These are phyloP conservation scores for Lepidotrigona ventralis DNA, from an alignment of 1,140 invertebrate genomes.

Conservation along the genomic window DNA sequence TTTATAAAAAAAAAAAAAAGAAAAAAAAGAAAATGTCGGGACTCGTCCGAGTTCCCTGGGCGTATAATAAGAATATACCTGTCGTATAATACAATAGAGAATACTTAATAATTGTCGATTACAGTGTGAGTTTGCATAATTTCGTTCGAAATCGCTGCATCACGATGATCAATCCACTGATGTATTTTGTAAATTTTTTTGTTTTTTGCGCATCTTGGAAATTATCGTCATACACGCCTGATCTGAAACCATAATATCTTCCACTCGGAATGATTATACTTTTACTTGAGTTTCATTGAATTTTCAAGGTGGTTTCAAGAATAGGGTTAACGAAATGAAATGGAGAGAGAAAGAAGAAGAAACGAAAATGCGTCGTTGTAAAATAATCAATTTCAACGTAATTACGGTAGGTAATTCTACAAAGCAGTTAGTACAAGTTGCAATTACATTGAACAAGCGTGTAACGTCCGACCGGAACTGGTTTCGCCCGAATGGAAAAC, in stretches of 20 bases:
- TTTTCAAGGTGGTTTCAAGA: too few species aligned
- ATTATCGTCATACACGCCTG: not conserved
- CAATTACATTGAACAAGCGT: slow-evolving; percentile 59
- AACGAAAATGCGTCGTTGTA: not conserved
- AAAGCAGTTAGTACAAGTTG: not conserved
- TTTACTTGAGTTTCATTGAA: too few species aligned
- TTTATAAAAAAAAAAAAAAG: too few species aligned
- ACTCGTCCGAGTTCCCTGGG: not conserved
- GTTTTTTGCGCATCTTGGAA: too few species aligned
- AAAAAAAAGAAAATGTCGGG: too few species aligned
- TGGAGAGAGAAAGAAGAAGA: too few species aligned
- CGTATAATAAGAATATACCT: not conserved
- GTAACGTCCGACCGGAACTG: slow-evolving; percentile 56
- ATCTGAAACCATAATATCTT: too few species aligned
- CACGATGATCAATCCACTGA: too few species aligned
- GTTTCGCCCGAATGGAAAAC: slow-evolving; percentile 69
- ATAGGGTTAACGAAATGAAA: too few species aligned
- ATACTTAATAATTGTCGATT: too few species aligned
- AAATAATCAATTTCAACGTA: not conserved
- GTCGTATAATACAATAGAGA: not conserved
- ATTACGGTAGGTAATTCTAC: not conserved
- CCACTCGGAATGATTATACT: too few species aligned
- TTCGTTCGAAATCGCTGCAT: not conserved
- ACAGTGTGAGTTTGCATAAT: not conserved
- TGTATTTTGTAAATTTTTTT: too few species aligned